Conservation (phyloP, 2,113 vertebrate genomes). For the Myodes glareolus region DNA sequence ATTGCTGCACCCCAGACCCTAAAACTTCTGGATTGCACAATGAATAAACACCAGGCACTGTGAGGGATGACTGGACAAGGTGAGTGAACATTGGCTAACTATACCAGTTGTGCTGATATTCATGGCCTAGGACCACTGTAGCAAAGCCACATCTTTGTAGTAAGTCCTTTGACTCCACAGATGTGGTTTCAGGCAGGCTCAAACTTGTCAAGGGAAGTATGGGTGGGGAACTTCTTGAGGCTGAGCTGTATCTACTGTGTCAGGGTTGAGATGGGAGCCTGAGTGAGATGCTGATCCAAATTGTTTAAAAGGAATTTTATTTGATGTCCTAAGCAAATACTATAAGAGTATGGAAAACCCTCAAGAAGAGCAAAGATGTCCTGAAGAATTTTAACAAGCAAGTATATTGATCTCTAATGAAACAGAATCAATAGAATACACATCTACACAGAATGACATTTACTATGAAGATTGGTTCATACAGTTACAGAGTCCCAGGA, state of each 20-base stretch:
- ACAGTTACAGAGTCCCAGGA: not conserved
- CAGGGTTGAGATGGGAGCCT: not conserved
- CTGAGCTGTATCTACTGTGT: not conserved
- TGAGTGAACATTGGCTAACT: not conserved
- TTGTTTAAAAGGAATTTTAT: not conserved
- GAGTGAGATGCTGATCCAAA: not conserved
- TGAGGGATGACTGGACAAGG: not conserved
- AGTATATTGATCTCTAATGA: not conserved
- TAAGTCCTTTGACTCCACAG: not conserved
- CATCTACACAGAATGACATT: not conserved
- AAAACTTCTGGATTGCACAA: not conserved
- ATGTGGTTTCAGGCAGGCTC: not conserved
- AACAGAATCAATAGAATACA: not conserved
- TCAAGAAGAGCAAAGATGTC: not conserved
- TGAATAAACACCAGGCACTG: not conserved
- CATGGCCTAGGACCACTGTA: not conserved
- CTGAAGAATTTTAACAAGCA: not conserved
- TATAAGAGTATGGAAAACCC: slow-evolving; percentile 1
- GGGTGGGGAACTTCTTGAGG: not conserved
- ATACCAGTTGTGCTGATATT: not conserved
- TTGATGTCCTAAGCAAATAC: not conserved
- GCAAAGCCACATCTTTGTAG: not conserved
- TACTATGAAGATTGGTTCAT: not conserved
- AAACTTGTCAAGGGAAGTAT: not conserved
- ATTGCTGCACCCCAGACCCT: not conserved